Evolutionary conservation across 2,113 vertebrate genomes (phyloP).

Genomic region (Prunella himalayana): DNA sequence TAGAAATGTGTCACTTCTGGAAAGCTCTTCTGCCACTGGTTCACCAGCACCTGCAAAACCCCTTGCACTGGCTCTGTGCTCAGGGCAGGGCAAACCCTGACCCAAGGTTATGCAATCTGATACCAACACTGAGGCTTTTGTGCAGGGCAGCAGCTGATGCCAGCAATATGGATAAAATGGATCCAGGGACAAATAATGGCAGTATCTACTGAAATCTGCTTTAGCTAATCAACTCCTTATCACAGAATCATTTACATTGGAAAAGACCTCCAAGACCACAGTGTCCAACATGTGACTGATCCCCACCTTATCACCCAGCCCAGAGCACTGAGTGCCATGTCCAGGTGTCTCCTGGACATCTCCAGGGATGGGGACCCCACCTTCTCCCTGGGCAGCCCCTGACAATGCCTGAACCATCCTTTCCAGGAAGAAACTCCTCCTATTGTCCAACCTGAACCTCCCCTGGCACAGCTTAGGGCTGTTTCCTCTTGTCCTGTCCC

Average conservation of each 20-base stretch:
- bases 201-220: not conserved
- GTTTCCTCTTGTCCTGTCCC: not conserved
- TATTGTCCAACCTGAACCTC: not conserved
- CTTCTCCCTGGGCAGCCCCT: not conserved
- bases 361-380: not conserved
- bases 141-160: not conserved
- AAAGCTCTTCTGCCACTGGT: not conserved
- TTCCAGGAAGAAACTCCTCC: not conserved
- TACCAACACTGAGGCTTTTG: not conserved
- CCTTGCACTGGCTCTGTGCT: not conserved
- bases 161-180: not conserved
- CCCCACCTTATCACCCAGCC: not conserved
- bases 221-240: not conserved
- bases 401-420: not conserved
- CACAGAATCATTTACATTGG: not conserved
- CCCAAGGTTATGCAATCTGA: not conserved
- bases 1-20: not conserved
- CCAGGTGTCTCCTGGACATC: not conserved
- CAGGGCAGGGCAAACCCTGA: not conserved
- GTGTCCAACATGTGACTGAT: accelerated
- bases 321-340: not conserved
- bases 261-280: not conserved
- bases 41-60: not conserved
- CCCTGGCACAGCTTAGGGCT: accelerated
- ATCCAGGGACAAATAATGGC: not conserved